Conservation (phyloP, 1,140 invertebrate species). For the Riptortus pedestris region DNA sequence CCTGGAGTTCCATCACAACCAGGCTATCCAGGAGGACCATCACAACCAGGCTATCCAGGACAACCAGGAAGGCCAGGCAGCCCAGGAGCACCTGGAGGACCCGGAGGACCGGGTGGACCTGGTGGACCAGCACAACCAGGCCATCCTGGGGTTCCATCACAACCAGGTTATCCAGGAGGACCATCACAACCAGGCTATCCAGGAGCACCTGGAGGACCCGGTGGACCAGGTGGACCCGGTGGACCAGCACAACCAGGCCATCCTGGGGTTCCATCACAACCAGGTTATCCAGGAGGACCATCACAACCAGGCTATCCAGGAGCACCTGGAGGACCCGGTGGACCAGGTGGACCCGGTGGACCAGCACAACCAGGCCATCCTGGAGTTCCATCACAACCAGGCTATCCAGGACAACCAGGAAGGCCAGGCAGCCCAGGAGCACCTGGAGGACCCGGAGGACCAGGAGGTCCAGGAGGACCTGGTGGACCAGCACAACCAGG, state of each 20-base stretch:
- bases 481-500: conserved; percentile 32
- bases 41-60: conserved; percentile 29
- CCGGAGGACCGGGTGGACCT: conserved; percentile 30
- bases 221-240: conserved; percentile 30
- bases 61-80: conserved; percentile 24
- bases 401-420: conserved; percentile 23
- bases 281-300: conserved; percentile 29
- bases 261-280: conserved; percentile 31
- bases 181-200: conserved; percentile 31
- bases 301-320: conserved; percentile 32
- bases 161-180: conserved; percentile 29
- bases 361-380: conserved; percentile 31
- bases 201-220: conserved; percentile 31
- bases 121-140: conserved; percentile 26
- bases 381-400: conserved; percentile 14
- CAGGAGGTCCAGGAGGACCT: conserved; percentile 31
- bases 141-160: conserved; percentile 22
- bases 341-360: conserved; percentile 33
- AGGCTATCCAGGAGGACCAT: conserved; percentile 28
- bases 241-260: conserved; percentile 30
- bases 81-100: conserved; percentile 32
- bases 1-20: conserved; percentile 32
- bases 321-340: conserved; percentile 33
- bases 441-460: conserved; percentile 31
- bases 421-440: conserved; percentile 30